Conservation (phyloP, 92 coral and sea anemone species). For the Umimayanthus chanpuru region DNA sequence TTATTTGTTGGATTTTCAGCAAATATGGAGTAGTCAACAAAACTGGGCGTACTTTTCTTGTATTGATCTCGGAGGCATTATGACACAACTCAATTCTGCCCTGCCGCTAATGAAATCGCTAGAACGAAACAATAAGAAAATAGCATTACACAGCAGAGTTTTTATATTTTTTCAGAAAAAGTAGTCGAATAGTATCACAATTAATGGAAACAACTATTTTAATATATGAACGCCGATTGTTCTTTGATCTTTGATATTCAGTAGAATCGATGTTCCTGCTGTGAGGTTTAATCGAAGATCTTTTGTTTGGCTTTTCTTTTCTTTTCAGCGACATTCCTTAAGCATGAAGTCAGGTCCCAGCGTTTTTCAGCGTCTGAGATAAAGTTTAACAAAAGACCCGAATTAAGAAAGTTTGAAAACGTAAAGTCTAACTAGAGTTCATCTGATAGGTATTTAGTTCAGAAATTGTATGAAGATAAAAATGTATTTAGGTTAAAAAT, state of each 20-base stretch:
- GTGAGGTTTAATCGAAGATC: neutral
- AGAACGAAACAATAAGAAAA: neutral
- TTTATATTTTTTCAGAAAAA: too few relatives aligned
- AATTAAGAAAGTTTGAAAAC: too few relatives aligned
- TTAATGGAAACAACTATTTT: neutral
- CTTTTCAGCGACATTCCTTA: neutral
- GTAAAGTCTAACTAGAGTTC: too few relatives aligned
- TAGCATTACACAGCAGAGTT: too few relatives aligned
- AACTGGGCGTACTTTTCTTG: neutral
- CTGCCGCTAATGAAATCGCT: neutral
- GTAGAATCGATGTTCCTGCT: neutral
- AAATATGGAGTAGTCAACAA: neutral
- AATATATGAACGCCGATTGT: neutral
- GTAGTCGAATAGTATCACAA: neutral
- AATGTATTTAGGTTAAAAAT: too few relatives aligned
- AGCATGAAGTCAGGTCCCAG: neutral
- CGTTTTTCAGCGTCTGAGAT: neutral
- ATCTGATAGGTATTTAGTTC: neutral
- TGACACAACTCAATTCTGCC: neutral
- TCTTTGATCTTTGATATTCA: neutral
- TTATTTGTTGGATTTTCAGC: too few relatives aligned
- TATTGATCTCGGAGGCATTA: neutral
- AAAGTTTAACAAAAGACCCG: neutral
- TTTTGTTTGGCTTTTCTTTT: neutral
- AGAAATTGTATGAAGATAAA: too few relatives aligned